Percentiles rank a stretch among this genome's conserved stretches.
phyloP scores from a whole-genome alignment of 2,888 invertebrate species.

The Ectemnius continuus region DNA sequence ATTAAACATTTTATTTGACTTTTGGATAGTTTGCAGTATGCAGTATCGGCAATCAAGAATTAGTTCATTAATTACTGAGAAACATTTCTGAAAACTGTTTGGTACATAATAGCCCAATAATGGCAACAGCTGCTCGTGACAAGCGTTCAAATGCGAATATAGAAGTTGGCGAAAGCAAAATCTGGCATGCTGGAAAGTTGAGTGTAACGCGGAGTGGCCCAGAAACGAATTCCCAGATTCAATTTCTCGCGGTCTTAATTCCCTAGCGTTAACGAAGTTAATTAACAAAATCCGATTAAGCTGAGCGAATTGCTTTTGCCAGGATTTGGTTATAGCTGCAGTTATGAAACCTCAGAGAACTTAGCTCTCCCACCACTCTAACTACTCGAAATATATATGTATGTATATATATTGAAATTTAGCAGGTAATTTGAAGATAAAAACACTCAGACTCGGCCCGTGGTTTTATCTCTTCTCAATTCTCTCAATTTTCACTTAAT shows the following conservation, averaged over 20 bases:
- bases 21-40: too few species aligned
- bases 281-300: slow-evolving; percentile 9
- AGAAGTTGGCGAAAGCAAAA: too few species aligned
- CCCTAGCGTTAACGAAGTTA: slow-evolving; percentile 4
- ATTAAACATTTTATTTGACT: too few species aligned
- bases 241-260: slow-evolving; percentile 4
- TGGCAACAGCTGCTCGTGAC: too few species aligned
- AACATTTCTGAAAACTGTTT: too few species aligned
- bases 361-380: background rate
- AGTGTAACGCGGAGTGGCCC: background rate
- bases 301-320: background rate
- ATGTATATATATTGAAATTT: background rate
- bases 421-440: slow-evolving; percentile 5
- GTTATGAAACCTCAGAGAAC: slow-evolving; percentile 2
- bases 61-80: too few species aligned
- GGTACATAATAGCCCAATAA: too few species aligned
- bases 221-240: background rate
- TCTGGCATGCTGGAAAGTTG: too few species aligned
- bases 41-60: too few species aligned
- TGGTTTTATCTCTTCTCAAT: too few species aligned
- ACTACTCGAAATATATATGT: background rate
- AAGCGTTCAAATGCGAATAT: too few species aligned
- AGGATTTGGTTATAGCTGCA: slow-evolving; percentile 1
- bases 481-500: too few species aligned
- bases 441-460: background rate